These are phyloP conservation scores for Temnothorax unifasciatus DNA, from an alignment of 2,888 invertebrate genomes.

Conservation along the genomic window DNA sequence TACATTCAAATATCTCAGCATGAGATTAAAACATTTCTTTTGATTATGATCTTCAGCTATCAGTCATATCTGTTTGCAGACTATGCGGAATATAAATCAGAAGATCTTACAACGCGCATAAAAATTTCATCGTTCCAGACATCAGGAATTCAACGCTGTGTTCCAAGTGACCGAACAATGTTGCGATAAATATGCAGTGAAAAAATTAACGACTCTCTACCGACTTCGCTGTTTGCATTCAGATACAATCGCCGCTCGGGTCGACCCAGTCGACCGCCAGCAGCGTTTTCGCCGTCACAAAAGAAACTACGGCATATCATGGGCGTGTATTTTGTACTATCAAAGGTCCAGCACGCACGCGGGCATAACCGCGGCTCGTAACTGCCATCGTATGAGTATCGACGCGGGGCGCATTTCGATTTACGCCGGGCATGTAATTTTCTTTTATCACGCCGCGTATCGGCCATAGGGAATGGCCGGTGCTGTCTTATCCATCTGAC, in stretches of 20 bases:
- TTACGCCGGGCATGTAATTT: constrained; percentile 46
- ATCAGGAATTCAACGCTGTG: background rate
- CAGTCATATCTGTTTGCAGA: background rate
- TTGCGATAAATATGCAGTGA: constrained; percentile 35
- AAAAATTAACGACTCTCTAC: constrained; percentile 42
- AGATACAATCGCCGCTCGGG: constrained; percentile 43
- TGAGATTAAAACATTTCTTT: background rate
- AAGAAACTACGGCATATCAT: constrained; percentile 35
- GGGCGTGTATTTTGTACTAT: constrained; percentile 34
- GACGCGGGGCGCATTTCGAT: constrained; percentile 45
- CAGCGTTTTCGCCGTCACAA: constrained; percentile 33
- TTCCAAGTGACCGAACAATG: constrained; percentile 3
- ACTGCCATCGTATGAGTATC: constrained; percentile 20
- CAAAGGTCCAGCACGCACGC: constrained; percentile 49
- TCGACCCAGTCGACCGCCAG: background rate
- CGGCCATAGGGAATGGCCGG: constrained; percentile 4
- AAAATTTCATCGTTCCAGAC: constrained; percentile 11
- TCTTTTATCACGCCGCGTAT: constrained; percentile 43
- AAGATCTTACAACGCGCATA: constrained; percentile 13
- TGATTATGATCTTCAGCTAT: background rate
- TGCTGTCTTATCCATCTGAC: constrained; percentile 13
- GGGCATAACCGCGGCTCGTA: constrained; percentile 36
- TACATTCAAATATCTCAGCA: background rate
- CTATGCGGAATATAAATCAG: background rate
- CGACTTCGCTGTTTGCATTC: constrained; percentile 38